A percentile compares a stretch with the other conserved stretches of the same genome.
Evolutionary conservation across 2,797 vertebrate genomes (phyloP).

Genomic region (Rhynchotus rufescens): DNA sequence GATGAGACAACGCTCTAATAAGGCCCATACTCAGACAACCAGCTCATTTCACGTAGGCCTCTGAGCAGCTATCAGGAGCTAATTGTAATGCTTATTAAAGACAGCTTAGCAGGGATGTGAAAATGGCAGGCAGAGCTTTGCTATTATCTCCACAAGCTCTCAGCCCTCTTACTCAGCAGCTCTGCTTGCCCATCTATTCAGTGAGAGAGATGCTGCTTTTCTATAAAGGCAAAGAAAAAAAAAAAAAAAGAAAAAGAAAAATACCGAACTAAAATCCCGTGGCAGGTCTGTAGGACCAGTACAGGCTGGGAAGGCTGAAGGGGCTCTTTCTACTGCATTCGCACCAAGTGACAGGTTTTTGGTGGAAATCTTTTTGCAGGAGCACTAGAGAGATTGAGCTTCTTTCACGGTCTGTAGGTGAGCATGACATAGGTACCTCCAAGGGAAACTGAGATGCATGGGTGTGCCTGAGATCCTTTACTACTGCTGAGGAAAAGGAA

Average conservation of each 20-base stretch:
- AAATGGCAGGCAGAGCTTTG: constrained; percentile 60
- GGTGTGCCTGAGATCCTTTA: background rate
- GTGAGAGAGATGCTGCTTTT: constrained; percentile 24
- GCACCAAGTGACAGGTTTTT: background rate
- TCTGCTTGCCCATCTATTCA: constrained; percentile 51
- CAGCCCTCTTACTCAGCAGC: constrained; percentile 41
- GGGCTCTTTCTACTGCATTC: background rate
- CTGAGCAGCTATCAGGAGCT: constrained; percentile 50
- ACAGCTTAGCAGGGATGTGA: constrained; percentile 60
- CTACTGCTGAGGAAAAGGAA: background rate
- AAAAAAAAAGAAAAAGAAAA: background rate
- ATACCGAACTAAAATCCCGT: background rate
- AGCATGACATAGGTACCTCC: background rate
- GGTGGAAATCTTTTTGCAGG: background rate
- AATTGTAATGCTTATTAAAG: constrained; percentile 72
- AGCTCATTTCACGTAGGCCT: background rate
- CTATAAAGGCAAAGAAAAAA: background rate
- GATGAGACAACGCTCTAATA: constrained; percentile 50
- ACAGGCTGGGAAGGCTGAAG: background rate
- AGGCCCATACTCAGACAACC: constrained; percentile 32
- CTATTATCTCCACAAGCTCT: constrained; percentile 53
- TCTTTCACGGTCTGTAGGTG: background rate
- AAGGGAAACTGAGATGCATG: background rate
- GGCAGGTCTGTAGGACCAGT: background rate
- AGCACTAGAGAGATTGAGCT: background rate